Evolutionary conservation across 2,888 invertebrate species (phyloP).

Genomic region (Ophonus ardosiacus): DNA sequence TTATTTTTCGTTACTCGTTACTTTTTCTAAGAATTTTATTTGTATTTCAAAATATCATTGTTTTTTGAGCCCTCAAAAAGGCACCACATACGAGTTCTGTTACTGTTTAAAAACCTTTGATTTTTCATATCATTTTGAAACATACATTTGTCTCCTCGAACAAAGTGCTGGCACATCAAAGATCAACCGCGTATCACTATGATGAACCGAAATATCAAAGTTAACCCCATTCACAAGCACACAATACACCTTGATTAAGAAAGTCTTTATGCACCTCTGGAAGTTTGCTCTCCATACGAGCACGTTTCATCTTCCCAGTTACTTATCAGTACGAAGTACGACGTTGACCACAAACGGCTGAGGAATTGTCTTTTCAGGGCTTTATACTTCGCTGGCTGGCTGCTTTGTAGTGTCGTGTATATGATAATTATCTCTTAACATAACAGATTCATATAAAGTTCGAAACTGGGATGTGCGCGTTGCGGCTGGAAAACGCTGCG

Average conservation of each 20-base stretch:
- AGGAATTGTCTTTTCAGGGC: conserved; percentile 48
- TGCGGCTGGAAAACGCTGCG: not conserved
- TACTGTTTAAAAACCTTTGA: not conserved
- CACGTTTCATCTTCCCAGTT: conserved; percentile 41
- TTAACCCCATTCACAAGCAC: conserved; percentile 26
- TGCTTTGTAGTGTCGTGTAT: conserved; percentile 29
- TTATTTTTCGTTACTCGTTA: no score
- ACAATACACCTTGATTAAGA: conserved; percentile 49
- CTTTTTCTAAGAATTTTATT: no score
- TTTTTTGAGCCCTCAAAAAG: not conserved
- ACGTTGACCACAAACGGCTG: conserved; percentile 57
- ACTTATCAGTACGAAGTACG: conserved; percentile 24
- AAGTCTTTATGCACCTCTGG: conserved; percentile 33
- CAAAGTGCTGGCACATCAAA: conserved; percentile 36
- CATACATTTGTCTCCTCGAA: not conserved
- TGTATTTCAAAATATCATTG: not conserved
- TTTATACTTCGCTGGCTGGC: conserved; percentile 6
- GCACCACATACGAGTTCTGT: not conserved
- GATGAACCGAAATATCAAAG: conserved; percentile 44
- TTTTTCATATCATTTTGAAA: not conserved
- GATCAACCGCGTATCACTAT: not conserved
- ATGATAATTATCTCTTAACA: conserved; percentile 56
- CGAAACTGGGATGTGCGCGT: conserved; percentile 31
- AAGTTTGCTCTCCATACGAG: not conserved
- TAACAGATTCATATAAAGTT: conserved; percentile 54